Conservation (phyloP, 2,888 invertebrate genomes). For the Nomada fucata region DNA sequence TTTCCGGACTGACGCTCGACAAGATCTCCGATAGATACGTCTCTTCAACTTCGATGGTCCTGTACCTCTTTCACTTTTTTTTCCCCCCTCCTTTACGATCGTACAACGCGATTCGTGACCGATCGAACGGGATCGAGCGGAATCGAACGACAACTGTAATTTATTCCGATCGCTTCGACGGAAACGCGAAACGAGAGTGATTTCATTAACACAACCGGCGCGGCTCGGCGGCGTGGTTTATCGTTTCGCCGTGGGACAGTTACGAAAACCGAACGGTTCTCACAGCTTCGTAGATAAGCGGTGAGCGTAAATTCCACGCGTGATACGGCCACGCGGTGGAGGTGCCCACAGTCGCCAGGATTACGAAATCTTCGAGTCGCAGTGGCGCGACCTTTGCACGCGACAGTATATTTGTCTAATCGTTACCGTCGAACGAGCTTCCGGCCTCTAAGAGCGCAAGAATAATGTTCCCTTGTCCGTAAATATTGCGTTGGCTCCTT, state of each 20-base stretch:
- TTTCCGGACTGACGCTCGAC: too few species aligned
- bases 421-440: constrained; percentile 56
- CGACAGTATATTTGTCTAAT: constrained; percentile 53
- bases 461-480: constrained; percentile 1
- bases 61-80: not conserved
- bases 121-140: constrained; percentile 1
- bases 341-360: constrained; percentile 31
- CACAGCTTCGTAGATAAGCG: constrained; percentile 39
- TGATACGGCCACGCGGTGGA: constrained; percentile 15
- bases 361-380: constrained; percentile 63
- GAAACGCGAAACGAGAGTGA: constrained; percentile 42
- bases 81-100: not conserved
- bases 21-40: not conserved
- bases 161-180: constrained; percentile 34
- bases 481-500: constrained; percentile 4
- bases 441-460: constrained; percentile 45
- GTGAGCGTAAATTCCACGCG: constrained; percentile 40
- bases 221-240: constrained; percentile 19
- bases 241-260: constrained; percentile 28
- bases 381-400: constrained; percentile 65
- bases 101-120: constrained; percentile 22
- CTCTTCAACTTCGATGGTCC: not conserved
- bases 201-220: constrained; percentile 43
- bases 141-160: constrained; percentile 13
- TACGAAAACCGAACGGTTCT: constrained; percentile 52